These are phyloP conservation scores for Osmerus eperlanus DNA, from an alignment of 2,113 vertebrate genomes.

Conservation along the genomic window DNA sequence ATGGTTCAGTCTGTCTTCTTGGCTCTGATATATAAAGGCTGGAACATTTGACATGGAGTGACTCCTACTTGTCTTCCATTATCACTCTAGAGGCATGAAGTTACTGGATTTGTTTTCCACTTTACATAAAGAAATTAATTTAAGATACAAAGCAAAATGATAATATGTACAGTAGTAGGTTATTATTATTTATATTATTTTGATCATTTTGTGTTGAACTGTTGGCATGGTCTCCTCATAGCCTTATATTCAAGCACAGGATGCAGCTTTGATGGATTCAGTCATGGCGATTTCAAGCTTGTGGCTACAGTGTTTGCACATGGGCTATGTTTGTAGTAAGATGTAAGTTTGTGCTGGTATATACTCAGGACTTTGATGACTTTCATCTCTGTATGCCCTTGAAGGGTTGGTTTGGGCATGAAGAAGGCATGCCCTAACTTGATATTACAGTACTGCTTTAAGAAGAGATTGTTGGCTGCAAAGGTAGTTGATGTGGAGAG, in stretches of 20 bases:
- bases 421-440: constrained; percentile 54
- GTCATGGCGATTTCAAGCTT: too few species aligned
- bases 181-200: neutral
- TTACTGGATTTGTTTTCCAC: constrained; percentile 42
- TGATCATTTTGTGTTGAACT: too few species aligned
- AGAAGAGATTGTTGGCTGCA: constrained; percentile 12
- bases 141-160: constrained; percentile 52
- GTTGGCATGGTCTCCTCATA: too few species aligned
- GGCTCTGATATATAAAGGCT: neutral
- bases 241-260: too few species aligned
- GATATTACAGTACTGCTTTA: constrained; percentile 25
- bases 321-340: constrained; percentile 13
- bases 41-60: neutral
- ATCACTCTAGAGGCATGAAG: constrained; percentile 39
- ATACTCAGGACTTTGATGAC: constrained; percentile 41
- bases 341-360: constrained; percentile 40
- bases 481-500: constrained; percentile 22
- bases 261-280: too few species aligned
- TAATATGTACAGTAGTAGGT: constrained; percentile 11
- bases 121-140: constrained; percentile 47
- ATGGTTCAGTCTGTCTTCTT: too few species aligned
- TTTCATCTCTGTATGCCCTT: constrained; percentile 44
- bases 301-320: too few species aligned
- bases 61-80: constrained; percentile 15
- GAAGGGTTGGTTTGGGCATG: constrained; percentile 35